Base-by-base conservation (phyloP, 2,888 invertebrate genomes). In the Deilephila elpenor region DNA sequence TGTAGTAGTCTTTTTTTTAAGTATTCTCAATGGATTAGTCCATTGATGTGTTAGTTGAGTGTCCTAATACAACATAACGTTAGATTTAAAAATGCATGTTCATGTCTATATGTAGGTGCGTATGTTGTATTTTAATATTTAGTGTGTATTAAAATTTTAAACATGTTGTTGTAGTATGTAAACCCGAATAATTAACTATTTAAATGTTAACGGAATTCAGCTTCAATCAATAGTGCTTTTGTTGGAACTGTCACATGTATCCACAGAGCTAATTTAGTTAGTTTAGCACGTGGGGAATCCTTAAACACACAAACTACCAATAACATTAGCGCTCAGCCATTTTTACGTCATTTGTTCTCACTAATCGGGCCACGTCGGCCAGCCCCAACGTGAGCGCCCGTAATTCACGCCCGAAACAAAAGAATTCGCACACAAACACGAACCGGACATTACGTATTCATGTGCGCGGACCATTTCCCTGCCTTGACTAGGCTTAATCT, bases 401-500 rank as follows among this genome's bases (percentile, higher is more conserved):
- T 44, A 44, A 44, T 44, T 44, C 44, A 44, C 44, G 44, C 44
- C 17, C 51, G 20, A 62, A 62, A 72, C 53, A 72, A 62, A 72
- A 56, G 32, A 37, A 70, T 53, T 32, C 11, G 25, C 25, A 51
- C 51, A 72, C 72, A 20, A 62, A 62, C 29, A 62, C 34, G 20
- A 62, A 32, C 32, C 60, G 51, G 34, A 53, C 34, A 62, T 72
- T 62, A 29, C 59, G 44, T 72, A 72, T 61, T 61, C 61, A 72
- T 32, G 34, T 53, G 34, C 29, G 61, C 32, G 53, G 29, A 34
- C n/a, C 61, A 72, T 72, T 72, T 72, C 56, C 56, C 59, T 71
- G 74, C 71, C 70, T 60, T 32, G 62, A 71, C 64, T 59, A 61
- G 44, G 44, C 44, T 44, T 44, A 64, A 71, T 70, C 56, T 32